Percentiles rank a stretch among this genome's conserved stretches.
Evolutionary conservation across 2,113 vertebrate species (phyloP).

Genomic region (Epinephelus moara): DNA sequence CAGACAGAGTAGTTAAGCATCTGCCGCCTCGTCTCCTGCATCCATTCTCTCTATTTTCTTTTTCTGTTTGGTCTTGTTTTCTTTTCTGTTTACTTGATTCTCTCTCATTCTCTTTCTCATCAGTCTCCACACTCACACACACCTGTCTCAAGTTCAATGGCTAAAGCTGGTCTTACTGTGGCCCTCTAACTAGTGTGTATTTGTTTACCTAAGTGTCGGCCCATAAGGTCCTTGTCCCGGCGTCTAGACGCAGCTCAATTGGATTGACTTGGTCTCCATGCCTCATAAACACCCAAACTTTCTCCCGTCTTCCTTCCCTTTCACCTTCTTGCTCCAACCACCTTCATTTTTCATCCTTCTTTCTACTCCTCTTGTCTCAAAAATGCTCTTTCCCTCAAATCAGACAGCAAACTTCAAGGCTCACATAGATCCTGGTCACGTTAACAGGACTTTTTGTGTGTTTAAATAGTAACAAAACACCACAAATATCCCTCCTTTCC

Average conservation of each 20-base stretch:
- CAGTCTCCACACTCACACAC: slow-evolving; percentile 40
- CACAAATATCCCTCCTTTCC: slow-evolving; percentile 45
- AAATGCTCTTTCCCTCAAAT: slow-evolving; percentile 2
- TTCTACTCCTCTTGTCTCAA: neutral
- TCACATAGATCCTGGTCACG: slow-evolving; percentile 41
- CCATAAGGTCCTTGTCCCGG: slow-evolving; percentile 38
- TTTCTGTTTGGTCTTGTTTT: slow-evolving; percentile 20
- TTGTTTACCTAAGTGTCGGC: slow-evolving; percentile 70
- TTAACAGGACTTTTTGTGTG: slow-evolving; percentile 27
- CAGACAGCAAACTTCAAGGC: slow-evolving; percentile 15
- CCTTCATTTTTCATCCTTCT: slow-evolving; percentile 32
- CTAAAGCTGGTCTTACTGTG: slow-evolving; percentile 31
- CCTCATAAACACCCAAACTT: slow-evolving; percentile 67
- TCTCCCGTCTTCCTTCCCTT: slow-evolving; percentile 29
- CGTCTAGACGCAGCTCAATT: slow-evolving; percentile 68
- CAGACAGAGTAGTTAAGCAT: slow-evolving; percentile 45
- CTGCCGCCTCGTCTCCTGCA: neutral
- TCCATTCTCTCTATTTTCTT: neutral
- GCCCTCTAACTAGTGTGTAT: slow-evolving; percentile 29
- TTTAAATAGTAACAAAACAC: slow-evolving; percentile 56
- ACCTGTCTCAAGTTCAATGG: slow-evolving; percentile 60
- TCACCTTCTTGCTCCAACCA: neutral
- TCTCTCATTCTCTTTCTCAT: slow-evolving; percentile 31
- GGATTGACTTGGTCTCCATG: slow-evolving; percentile 60
- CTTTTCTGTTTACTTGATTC: slow-evolving; percentile 16